Evolutionary conservation across 2,113 vertebrate species (phyloP), one percentile per base, ranked within the genome.

Genomic region (Alaudala cheleensis): DNA sequence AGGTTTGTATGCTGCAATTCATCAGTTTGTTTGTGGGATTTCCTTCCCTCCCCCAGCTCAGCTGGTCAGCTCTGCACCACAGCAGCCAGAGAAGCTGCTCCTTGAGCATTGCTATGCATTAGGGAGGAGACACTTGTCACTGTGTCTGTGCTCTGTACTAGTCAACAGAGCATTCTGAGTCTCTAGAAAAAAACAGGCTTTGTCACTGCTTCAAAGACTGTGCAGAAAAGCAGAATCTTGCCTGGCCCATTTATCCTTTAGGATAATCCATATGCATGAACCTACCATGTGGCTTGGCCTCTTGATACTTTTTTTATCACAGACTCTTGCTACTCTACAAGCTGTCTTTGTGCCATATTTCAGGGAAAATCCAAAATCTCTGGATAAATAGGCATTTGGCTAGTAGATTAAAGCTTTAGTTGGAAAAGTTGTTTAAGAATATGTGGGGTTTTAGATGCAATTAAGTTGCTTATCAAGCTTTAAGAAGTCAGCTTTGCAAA

Each of bases 401-500:
- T 93, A 72, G 85, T 60, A 90, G 54, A 74, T 61, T 61, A 88
- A 94, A 93, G 61, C 72, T 88, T 81, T 67, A 73, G n/a, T 86
- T 90, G 71, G 34, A 77, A 56, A 69, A 82, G 21, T 69, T 79
- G 11, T 88, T 87, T 31, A 88, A 78, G 87, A 80, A 37, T 85
- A 61, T 50, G 12, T 89, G 81, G 65, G 61, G 53, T 29, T 93
- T 95, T 61, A 76, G 72, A 76, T 76, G 61, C 65, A 60, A 57
- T 91, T 92, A 85, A 86, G 39, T 90, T 93, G 24, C 64, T 94
- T 96, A 95, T 92, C 86, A 67, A 76, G 69, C 61, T 89, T 71
- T 81, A 65, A 83, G 49, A 84, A 91, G 49, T 69, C 50, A 81
- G 37, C 49, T 54, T 49, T 69, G 45, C 70, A 79, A 87, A 91